Conservation (phyloP, 2,888 invertebrate species). For the Cephus runcator region DNA sequence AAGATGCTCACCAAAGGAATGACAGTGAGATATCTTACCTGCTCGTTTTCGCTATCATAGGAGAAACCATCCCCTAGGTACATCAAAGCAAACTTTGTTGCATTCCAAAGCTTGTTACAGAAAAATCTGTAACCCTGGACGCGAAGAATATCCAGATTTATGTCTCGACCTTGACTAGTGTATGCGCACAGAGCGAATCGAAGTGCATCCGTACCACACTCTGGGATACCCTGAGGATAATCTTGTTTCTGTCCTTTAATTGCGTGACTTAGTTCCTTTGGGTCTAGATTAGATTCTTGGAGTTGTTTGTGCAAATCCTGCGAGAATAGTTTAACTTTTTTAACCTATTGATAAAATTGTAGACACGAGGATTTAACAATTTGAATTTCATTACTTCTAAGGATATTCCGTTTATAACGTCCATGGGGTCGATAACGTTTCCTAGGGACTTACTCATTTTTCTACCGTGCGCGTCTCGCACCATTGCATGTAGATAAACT, state of each 20-base stretch:
- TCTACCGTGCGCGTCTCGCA: slow-evolving; percentile 96
- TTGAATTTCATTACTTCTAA: slow-evolving; percentile 70
- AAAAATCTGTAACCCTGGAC: slow-evolving; percentile 96
- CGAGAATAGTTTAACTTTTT: neutral
- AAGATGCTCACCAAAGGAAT: slow-evolving; percentile 20
- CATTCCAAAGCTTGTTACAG: slow-evolving; percentile 99
- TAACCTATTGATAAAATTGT: neutral
- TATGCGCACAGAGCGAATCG: slow-evolving; percentile 92
- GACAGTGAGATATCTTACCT: slow-evolving; percentile 33
- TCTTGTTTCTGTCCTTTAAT: slow-evolving; percentile 67
- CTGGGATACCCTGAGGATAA: slow-evolving; percentile 91
- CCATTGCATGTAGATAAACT: slow-evolving; percentile 95
- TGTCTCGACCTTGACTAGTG: slow-evolving; percentile 90
- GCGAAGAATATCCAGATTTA: slow-evolving; percentile 95
- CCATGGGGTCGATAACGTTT: slow-evolving; percentile 97
- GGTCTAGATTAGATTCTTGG: slow-evolving; percentile 84
- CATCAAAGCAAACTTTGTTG: slow-evolving; percentile 89
- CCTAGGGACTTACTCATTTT: slow-evolving; percentile 99
- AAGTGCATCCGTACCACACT: slow-evolving; percentile 95
- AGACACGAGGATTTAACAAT: neutral
- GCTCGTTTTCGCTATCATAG: slow-evolving; percentile 61
- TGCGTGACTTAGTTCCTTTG: slow-evolving; percentile 73
- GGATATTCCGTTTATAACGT: slow-evolving; percentile 90
- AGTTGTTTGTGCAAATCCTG: slow-evolving; percentile 79
- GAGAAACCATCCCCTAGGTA: slow-evolving; percentile 73